phyloP scores from a whole-genome alignment of 2,113 vertebrate species.

The Glaucidium brasilianum region DNA sequence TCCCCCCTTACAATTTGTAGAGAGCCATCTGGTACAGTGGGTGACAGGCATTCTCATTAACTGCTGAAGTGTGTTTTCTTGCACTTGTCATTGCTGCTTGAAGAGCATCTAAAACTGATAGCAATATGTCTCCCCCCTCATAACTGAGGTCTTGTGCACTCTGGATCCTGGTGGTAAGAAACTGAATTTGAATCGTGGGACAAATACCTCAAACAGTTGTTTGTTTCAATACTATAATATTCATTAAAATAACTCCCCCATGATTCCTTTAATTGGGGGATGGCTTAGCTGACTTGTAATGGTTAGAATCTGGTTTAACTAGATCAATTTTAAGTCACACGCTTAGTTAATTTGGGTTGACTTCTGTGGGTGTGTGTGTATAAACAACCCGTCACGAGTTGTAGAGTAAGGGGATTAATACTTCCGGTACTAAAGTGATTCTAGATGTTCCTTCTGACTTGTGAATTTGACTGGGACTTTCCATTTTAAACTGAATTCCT shows the following conservation, averaged over 20 bases:
- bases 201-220: background rate
- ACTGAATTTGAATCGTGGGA: background rate
- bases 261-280: background rate
- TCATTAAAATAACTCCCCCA: background rate
- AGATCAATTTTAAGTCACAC: background rate
- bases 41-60: background rate
- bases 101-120: background rate
- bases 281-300: background rate
- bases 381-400: background rate
- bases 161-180: background rate
- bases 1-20: background rate
- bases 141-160: background rate
- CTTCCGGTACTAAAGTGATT: background rate
- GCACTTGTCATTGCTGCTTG: background rate
- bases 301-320: background rate
- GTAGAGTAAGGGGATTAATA: background rate
- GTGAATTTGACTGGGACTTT: background rate
- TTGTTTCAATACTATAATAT: background rate
- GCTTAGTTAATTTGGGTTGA: background rate
- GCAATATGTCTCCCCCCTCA: background rate
- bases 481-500: background rate
- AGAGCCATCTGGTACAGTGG: background rate
- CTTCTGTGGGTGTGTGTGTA: background rate
- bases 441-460: background rate
- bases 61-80: slow-evolving; percentile 1